Conservation (phyloP, 1,140 invertebrate species). For the Macrotrachela quadricornifera region DNA sequence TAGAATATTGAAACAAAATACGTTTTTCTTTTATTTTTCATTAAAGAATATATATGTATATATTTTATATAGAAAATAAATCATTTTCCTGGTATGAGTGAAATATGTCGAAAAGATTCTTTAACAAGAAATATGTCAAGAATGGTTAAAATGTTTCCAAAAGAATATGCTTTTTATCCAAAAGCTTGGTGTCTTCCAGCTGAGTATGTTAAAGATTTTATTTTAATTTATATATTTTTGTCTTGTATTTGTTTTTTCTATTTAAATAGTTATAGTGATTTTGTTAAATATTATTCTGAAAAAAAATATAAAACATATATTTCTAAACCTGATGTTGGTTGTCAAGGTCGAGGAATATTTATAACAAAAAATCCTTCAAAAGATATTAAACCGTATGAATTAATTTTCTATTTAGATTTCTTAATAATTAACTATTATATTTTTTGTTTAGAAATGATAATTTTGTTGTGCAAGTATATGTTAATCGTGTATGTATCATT, state of each 20-base stretch:
- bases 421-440: too few relatives aligned
- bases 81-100: slow-evolving; percentile 72
- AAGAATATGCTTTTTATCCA: slow-evolving; percentile 70
- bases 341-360: slow-evolving; percentile 63
- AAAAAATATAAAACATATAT: slow-evolving; percentile 55
- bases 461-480: slow-evolving; percentile 8
- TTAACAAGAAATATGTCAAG: slow-evolving; percentile 59
- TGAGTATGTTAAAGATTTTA: slow-evolving; percentile 36
- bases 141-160: slow-evolving; percentile 59
- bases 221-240: neutral
- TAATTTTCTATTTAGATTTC: too few relatives aligned
- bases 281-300: slow-evolving; percentile 21
- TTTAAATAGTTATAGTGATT: slow-evolving; percentile 29
- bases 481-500: neutral
- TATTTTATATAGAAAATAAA: slow-evolving; percentile 47
- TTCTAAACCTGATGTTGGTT: slow-evolving; percentile 62
- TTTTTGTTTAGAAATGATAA: slow-evolving; percentile 2
- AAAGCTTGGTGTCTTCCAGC: slow-evolving; percentile 75
- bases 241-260: too few relatives aligned
- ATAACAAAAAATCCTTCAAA: slow-evolving; percentile 49
- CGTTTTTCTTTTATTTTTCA: neutral
- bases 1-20: slow-evolving; percentile 2
- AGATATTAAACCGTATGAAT: slow-evolving; percentile 41
- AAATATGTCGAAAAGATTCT: slow-evolving; percentile 66
- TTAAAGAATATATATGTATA: too few relatives aligned